Evolutionary conservation across 37 sponge, comb jelly and placozoan species (phyloP), one percentile per base, ranked within the genome.

Genomic region (Bolinopsis microptera): DNA sequence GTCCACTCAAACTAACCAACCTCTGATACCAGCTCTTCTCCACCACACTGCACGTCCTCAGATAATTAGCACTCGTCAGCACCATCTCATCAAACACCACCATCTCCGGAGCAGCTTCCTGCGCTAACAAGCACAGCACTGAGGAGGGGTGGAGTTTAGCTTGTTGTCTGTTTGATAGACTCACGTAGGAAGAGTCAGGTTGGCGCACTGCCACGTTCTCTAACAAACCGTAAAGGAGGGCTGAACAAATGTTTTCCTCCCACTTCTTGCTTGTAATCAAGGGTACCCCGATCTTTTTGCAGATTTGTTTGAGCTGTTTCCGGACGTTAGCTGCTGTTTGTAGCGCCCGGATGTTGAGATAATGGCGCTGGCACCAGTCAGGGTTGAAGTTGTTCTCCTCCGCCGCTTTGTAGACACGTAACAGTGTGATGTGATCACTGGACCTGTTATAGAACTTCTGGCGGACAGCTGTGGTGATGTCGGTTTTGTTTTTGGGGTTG

Each of bases 311-410:
- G 38, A 98, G 94, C 83, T 98, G 98, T 39, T 92, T 76, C 9
- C 96, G 82, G 3, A 97, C 94, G 25, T 95, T 96, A 35, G 41
- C 22, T 23, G 95, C 98, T 36, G 83, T 94, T 25, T 69, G 69
- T 95, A 97, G 95, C 93, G 95, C 93, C 0, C 97, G 94, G 0
- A 69, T 69, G 93, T 97, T 96, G 38, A 98, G 95, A 41, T 93
- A 98, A 92, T 98, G 96, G 61, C 97, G 94, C 23, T 90, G 38
- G 69, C 98, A 98, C 98, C 98, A 98, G 8, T 92, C 93, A 40
- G 90, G 61, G 22, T 39, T 27, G 30, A 86, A 86, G 25, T 95
- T 96, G 88, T 96, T 98, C 24, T 96, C 97, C 32, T 94, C 82
- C 41, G 94, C 96, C 28, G 94, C 25, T 68, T 94, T 94, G 92